Percentiles rank a stretch among this genome's conserved stretches.
Conservation (phyloP, 2,797 vertebrate genomes). For the Cuniculus paca region DNA sequence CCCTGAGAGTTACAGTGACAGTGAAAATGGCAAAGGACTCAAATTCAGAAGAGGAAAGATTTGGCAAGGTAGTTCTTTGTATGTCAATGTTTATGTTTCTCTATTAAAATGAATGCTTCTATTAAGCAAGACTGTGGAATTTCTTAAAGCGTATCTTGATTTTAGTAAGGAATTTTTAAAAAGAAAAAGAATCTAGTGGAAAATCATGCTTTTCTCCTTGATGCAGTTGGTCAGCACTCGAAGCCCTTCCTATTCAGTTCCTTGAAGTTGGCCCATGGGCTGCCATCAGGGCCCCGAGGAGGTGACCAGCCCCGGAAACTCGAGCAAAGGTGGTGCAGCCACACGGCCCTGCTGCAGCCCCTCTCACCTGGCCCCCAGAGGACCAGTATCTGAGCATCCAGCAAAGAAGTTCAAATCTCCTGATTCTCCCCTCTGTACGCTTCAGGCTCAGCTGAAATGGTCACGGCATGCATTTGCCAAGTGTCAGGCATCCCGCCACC, state of each 20-base stretch:
- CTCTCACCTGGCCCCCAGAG: not conserved
- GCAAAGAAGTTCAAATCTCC: not conserved
- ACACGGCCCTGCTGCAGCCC: not conserved
- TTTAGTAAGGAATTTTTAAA: not conserved
- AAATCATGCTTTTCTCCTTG: not conserved
- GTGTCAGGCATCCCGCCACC: not conserved
- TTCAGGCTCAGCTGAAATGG: not conserved
- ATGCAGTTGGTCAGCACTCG: rapidly evolving
- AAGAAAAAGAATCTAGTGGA: not conserved
- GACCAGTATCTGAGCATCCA: no score
- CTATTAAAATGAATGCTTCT: not conserved
- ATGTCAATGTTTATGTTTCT: not conserved
- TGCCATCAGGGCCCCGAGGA: no score
- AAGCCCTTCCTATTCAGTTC: not conserved
- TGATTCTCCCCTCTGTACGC: no score
- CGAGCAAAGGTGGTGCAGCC: rapidly evolving
- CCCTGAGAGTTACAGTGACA: not conserved
- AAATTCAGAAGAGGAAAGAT: not conserved
- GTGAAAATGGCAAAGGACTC: not conserved
- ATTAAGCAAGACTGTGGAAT: not conserved
- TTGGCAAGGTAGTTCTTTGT: not conserved
- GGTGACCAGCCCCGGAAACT: no score
- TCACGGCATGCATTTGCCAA: not conserved
- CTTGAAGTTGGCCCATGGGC: not conserved
- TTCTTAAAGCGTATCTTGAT: not conserved